Conservation (phyloP, 2,888 invertebrate genomes). For the Labia minor region DNA sequence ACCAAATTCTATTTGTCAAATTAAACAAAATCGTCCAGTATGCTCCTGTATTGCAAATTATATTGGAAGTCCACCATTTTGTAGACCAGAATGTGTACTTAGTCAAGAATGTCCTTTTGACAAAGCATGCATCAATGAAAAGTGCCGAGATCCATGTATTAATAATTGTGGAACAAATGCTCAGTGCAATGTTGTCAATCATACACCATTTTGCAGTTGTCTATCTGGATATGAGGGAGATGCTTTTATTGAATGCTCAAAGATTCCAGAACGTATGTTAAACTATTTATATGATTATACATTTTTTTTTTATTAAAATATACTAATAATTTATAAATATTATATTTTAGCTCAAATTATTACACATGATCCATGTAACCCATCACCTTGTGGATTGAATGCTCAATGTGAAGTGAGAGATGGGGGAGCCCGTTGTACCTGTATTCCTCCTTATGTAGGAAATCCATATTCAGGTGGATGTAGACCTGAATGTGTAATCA, state of each 20-base stretch:
- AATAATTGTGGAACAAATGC: constrained; percentile 70
- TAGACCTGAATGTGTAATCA: constrained; percentile 72
- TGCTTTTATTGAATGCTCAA: constrained; percentile 69
- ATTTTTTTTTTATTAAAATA: constrained; percentile 13
- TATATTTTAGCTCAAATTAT: constrained; percentile 31
- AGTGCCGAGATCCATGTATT: constrained; percentile 70
- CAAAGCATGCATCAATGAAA: constrained; percentile 69
- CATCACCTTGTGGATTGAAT: constrained; percentile 76
- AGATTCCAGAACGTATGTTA: constrained; percentile 39
- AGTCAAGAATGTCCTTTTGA: constrained; percentile 70
- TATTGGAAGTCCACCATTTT: constrained; percentile 69
- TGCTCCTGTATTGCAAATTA: constrained; percentile 71
- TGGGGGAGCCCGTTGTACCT: constrained; percentile 62
- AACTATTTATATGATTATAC: background rate
- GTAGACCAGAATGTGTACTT: constrained; percentile 71
- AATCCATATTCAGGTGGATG: constrained; percentile 79
- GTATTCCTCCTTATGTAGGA: constrained; percentile 78
- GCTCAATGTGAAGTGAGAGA: constrained; percentile 62
- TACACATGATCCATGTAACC: constrained; percentile 53
- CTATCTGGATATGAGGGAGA: constrained; percentile 67
- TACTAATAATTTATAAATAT: background rate
- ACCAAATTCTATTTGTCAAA: constrained; percentile 73
- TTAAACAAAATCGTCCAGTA: constrained; percentile 63
- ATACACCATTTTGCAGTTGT: constrained; percentile 72
- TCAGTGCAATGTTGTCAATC: constrained; percentile 64